phyloP scores from a whole-genome alignment of 2,888 invertebrate species.

The Xestia c-nigrum region DNA sequence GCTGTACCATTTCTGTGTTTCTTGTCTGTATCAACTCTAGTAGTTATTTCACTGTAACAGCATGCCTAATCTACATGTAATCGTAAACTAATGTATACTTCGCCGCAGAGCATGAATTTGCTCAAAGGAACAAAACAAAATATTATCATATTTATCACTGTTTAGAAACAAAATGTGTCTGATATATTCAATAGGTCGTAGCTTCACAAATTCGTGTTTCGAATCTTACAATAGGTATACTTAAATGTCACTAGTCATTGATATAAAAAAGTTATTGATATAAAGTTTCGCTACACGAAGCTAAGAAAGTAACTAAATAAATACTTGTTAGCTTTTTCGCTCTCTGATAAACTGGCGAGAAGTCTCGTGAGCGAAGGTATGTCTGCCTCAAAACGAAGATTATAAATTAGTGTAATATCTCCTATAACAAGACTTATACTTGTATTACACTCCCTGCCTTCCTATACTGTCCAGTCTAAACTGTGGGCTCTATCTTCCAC shows the following conservation, averaged over 20 bases:
- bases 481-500: conserved; percentile 77
- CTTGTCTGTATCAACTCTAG: conserved; percentile 54
- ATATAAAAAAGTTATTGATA: conserved; percentile 50
- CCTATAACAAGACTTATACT: conserved; percentile 64
- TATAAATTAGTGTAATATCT: conserved; percentile 62
- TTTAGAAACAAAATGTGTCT: conserved; percentile 59
- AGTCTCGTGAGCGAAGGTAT: conserved; percentile 55
- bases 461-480: conserved; percentile 75
- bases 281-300: conserved; percentile 53
- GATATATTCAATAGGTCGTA: conserved; percentile 59
- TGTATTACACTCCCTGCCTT: conserved; percentile 71
- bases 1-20: conserved; percentile 45
- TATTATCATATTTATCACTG: conserved; percentile 46
- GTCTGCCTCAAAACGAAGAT: conserved; percentile 44
- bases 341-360: conserved; percentile 66
- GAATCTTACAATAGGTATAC: conserved; percentile 59
- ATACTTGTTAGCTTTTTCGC: conserved; percentile 53
- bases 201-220: conserved; percentile 56
- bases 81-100: conserved; percentile 47
- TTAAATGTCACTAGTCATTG: conserved; percentile 59
- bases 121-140: conserved; percentile 42
- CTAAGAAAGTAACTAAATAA: conserved; percentile 48
- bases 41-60: conserved; percentile 48
- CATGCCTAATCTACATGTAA: conserved; percentile 52
- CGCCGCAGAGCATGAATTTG: conserved; percentile 49